These are phyloP conservation scores for Glyptemys insculpta DNA, from an alignment of 2,797 vertebrate species.

Conservation along the genomic window DNA sequence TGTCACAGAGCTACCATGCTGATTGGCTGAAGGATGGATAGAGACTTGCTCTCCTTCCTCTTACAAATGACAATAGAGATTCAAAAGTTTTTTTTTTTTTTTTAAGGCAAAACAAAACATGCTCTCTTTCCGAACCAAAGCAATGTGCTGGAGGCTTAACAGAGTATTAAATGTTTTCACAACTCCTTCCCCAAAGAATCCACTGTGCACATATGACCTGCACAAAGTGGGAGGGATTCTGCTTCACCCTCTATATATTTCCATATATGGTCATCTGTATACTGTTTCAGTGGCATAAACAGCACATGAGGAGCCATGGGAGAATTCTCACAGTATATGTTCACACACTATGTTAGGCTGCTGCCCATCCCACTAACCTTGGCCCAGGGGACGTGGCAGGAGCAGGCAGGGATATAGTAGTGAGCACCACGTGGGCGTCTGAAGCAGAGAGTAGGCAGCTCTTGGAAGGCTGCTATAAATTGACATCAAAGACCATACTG, in stretches of 20 bases:
- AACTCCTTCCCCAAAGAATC: background rate
- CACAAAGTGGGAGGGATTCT: background rate
- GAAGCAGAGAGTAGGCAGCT: background rate
- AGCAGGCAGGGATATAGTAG: background rate
- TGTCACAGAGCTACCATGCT: background rate
- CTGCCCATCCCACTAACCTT: background rate
- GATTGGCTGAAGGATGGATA: background rate
- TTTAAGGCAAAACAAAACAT: background rate
- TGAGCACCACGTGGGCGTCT: background rate
- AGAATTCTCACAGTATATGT: background rate
- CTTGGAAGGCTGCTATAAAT: background rate
- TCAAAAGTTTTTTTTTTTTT: background rate
- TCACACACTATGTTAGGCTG: background rate
- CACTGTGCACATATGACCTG: background rate
- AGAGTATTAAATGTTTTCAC: background rate
- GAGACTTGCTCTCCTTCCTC: background rate
- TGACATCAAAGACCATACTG: fast-evolving
- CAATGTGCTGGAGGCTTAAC: background rate
- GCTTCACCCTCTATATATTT: background rate
- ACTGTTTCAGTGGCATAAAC: background rate
- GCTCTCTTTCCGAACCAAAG: background rate
- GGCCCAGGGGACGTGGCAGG: background rate
- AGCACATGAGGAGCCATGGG: background rate
- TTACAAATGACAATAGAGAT: background rate
- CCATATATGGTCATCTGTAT: background rate